Conservation (phyloP, 2,797 vertebrate genomes). For the Mergus octosetaceus region DNA sequence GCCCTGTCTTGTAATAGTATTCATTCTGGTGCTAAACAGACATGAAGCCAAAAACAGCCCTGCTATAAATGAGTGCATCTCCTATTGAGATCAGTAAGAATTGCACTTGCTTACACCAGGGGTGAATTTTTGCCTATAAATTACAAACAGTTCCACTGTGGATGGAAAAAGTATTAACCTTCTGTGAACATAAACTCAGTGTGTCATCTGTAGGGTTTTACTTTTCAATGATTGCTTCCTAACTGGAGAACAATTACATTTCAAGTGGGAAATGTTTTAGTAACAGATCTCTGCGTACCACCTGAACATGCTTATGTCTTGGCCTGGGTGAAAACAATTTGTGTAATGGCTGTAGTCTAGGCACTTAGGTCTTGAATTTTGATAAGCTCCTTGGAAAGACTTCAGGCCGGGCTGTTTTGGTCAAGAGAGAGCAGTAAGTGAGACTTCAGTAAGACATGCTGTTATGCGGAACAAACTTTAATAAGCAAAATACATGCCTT, state of each 20-base stretch:
- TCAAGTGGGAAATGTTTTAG: conserved; percentile 31
- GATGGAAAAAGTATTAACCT: conserved; percentile 52
- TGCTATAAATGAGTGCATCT: conserved; percentile 11
- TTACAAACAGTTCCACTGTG: not conserved
- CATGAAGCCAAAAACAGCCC: not conserved
- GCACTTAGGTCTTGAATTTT: not conserved
- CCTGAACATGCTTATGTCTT: not conserved
- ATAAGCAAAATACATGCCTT: not conserved
- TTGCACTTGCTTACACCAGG: conserved; percentile 28
- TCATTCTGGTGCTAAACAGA: conserved; percentile 32
- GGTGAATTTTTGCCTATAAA: conserved; percentile 38
- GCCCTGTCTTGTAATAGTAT: conserved; percentile 15
- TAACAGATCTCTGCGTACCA: not conserved
- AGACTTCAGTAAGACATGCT: not conserved
- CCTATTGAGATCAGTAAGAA: conserved; percentile 48
- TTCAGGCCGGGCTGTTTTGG: not conserved
- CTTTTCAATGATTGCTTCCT: conserved; percentile 27
- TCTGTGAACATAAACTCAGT: not conserved
- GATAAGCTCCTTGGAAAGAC: not conserved
- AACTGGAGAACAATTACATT: conserved; percentile 15
- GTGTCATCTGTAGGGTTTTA: conserved; percentile 35
- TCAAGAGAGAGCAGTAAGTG: not conserved
- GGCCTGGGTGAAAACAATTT: not conserved
- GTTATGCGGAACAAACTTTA: not conserved
- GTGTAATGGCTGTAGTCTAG: not conserved